Base-by-base conservation (phyloP, 1,140 invertebrate genomes). In the Drosophila prosaltans region DNA sequence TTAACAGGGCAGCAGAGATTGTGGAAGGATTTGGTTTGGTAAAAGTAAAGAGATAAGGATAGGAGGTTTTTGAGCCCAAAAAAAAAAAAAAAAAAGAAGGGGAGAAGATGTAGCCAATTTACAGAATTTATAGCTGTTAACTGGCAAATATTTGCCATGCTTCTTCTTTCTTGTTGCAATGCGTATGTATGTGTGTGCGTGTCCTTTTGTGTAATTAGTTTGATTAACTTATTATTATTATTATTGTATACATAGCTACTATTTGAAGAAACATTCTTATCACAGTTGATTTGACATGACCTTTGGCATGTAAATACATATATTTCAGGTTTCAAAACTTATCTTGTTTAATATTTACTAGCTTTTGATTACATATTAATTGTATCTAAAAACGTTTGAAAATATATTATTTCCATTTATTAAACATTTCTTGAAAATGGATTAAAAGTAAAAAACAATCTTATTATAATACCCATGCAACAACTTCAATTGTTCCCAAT, bases 221-320 rank as follows among this genome's bases (percentile, higher is more conserved):
- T 79, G 81, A 84, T 90, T 89, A 90, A 89, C 85, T 79, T 84
- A 89, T 90, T 80, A 78, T 57, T 60, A 78, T 57, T 64, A 32
- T 62, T 16, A 16, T 16, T 16, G 16, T 16, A 16, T 16, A 16
- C 16, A 24, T 45, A 8, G 74, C 28, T 39, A 16, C 32, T 26
- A 43, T 40, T 72, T 78, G 32, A 9, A 39, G 48, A 41, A 9
- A 60, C 39, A 43, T 78, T 59, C 8, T 26, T 36, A 36, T 36
- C 32, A 2, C 32, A 36, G 32, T 36, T 3, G 32, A 3, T 36
- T 5, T 36, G 32, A 36, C 32, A 36, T 36, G 32, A 7, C 3
- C 32, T 36, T 36, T 36, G 32, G 3, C 6, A 36, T 36, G 6
- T 36, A 3, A 30, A 3, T 30, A 30, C 0, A 30, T 36, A 4